These are phyloP conservation scores for Porites australiensis DNA, from an alignment of 64 coral and sea anemone species.

Conservation along the genomic window DNA sequence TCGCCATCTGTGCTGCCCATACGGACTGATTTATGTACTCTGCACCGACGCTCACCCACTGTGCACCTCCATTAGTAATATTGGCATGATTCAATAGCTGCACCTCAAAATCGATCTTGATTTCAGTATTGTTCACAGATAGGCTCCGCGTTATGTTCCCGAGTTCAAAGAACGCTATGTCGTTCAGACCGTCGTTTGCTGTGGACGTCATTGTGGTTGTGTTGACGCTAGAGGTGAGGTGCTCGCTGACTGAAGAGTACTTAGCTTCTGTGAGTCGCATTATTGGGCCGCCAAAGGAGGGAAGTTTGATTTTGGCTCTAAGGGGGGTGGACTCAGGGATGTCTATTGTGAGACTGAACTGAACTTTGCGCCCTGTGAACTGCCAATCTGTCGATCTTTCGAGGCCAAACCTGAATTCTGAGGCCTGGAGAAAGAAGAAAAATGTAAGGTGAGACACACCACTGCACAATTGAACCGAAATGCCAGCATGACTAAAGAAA, in stretches of 20 bases:
- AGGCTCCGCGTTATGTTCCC: slow-evolving; percentile 55
- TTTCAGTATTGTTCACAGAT: not conserved
- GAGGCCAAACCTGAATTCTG: slow-evolving; percentile 67
- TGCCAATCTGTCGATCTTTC: slow-evolving; percentile 60
- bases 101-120: slow-evolving; percentile 68
- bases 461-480: no score
- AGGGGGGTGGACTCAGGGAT: slow-evolving; percentile 63
- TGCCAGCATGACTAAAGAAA: no score
- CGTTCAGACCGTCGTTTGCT: slow-evolving; percentile 50
- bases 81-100: slow-evolving; percentile 66
- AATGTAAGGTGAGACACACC: no score
- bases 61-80: slow-evolving; percentile 45
- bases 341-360: slow-evolving; percentile 42
- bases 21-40: slow-evolving; percentile 76
- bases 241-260: slow-evolving; percentile 1
- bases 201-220: slow-evolving; percentile 48
- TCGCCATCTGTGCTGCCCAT: slow-evolving; percentile 65
- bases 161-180: slow-evolving; percentile 65
- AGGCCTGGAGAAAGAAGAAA: slow-evolving; percentile 12
- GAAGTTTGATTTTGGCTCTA: slow-evolving; percentile 56
- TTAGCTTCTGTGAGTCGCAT: slow-evolving; percentile 55
- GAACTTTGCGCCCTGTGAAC: slow-evolving; percentile 51
- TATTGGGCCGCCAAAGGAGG: slow-evolving; percentile 38
- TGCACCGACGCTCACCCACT: slow-evolving; percentile 75
- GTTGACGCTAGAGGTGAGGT: slow-evolving; percentile 23